These are phyloP conservation scores for Sitobion miscanthi DNA, from an alignment of 1,140 invertebrate species.

Conservation along the genomic window DNA sequence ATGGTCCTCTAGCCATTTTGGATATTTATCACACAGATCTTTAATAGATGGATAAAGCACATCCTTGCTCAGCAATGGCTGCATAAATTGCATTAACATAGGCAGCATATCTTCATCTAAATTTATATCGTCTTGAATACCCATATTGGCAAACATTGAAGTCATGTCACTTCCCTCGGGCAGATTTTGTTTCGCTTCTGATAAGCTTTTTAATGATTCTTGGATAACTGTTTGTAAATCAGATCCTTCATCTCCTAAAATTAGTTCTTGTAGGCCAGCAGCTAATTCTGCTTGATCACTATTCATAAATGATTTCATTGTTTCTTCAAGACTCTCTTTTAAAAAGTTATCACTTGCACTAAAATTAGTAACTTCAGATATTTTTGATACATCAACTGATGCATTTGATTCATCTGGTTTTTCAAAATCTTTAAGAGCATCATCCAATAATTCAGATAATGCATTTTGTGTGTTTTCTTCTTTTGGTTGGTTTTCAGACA, in stretches of 20 bases:
- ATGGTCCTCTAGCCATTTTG: slow-evolving; percentile 45
- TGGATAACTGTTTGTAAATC: slow-evolving; percentile 46
- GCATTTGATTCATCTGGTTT: background rate
- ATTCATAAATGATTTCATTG: slow-evolving; percentile 50
- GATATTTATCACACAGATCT: slow-evolving; percentile 47
- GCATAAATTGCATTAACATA: slow-evolving; percentile 52
- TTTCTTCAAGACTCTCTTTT: slow-evolving; percentile 48
- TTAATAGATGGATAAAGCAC: slow-evolving; percentile 50
- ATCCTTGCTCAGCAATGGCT: slow-evolving; percentile 34
- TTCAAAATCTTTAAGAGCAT: slow-evolving; percentile 50
- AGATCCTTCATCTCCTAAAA: slow-evolving; percentile 28
- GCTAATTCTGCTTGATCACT: slow-evolving; percentile 37
- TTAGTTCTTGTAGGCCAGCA: background rate
- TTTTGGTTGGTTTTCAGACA: slow-evolving; percentile 35
- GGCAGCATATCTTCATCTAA: slow-evolving; percentile 40
- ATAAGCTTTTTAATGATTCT: slow-evolving; percentile 38
- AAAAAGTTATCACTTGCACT: background rate
- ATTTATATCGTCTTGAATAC: background rate
- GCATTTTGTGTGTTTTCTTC: slow-evolving; percentile 17
- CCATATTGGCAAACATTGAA: slow-evolving; percentile 50
- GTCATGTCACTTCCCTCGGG: slow-evolving; percentile 32
- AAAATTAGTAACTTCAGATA: background rate
- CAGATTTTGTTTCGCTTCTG: slow-evolving; percentile 47
- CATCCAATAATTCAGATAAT: slow-evolving; percentile 33
- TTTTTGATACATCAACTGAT: background rate